Base-by-base conservation (phyloP, 2,113 vertebrate genomes). In the Ellobius talpinus region DNA sequence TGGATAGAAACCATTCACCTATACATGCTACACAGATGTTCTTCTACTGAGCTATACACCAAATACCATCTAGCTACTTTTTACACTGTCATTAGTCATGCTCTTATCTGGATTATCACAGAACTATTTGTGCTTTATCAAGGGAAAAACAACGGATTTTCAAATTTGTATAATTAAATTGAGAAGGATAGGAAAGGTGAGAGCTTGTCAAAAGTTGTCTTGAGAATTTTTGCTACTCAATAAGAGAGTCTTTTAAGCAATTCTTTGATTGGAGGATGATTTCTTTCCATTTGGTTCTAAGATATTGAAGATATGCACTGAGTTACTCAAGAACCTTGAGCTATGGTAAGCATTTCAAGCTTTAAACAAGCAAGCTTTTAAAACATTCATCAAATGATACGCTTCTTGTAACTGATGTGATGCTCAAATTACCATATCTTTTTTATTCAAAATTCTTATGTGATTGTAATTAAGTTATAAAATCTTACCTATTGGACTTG, bases 401-500 rank as follows among this genome's bases (percentile, higher is more conserved):
- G 47, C 1, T 93, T 96, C 52, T 74, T 50, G 24, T 36, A 94
- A 55, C 13, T 72, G 88, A 84, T 1, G 8, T 68, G 58, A 11
- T 39, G 0, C 26, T 50, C 73, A 87, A 58, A 39, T 47, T 73
- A 14, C 55, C 11, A 86, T 4, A 14, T 52, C 24, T 52, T 16
- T 93, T 68, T 8, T 11, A 85, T 58, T 82, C 7, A 66, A 58
- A 87, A 61, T 45, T 72, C 7, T 91, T 33, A 26, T 65, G 47
- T 14, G 24, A 61, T 73, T 50, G 42, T 24, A 96, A 96, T 94
- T 24, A 93, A 58, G 29, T 81, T 47, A 79, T 1, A 95, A 96
- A 96, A 94, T 79, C 79, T 96, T 76, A 79, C 5, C 68, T 31
- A 73, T 79, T 94, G 33, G 23, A 77, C n/a, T 95, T 95, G 61